These are phyloP conservation scores for Merops nubicus DNA, from an alignment of 2,113 vertebrate genomes.

Conservation along the genomic window DNA sequence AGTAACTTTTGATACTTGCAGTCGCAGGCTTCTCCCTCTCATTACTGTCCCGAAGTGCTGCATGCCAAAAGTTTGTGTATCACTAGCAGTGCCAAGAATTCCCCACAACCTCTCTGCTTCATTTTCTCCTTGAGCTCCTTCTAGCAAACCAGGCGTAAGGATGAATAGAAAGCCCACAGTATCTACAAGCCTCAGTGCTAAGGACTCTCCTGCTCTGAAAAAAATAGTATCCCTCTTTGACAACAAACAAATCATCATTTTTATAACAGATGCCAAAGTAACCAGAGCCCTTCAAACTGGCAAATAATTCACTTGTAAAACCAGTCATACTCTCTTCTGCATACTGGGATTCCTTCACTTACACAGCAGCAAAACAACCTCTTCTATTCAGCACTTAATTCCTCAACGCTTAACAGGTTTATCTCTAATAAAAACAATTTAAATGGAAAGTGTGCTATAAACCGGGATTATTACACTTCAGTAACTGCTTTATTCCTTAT, in stretches of 20 bases:
- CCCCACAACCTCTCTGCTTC: neutral
- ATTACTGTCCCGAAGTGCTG: neutral
- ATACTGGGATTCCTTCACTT: neutral
- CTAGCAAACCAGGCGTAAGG: neutral
- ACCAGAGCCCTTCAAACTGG: neutral
- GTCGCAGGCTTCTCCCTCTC: neutral
- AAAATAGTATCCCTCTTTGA: neutral
- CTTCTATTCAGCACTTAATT: constrained; percentile 37
- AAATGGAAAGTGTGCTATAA: constrained; percentile 63
- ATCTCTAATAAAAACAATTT: constrained; percentile 65
- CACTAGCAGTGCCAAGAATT: neutral
- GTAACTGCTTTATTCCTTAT: constrained; percentile 52
- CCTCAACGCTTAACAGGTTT: constrained; percentile 56
- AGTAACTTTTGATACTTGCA: neutral
- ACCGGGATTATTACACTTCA: constrained; percentile 54
- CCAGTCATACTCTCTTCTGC: neutral
- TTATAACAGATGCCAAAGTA: neutral
- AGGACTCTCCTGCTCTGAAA: neutral
- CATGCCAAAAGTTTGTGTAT: neutral
- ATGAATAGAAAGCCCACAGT: neutral
- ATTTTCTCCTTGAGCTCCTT: neutral
- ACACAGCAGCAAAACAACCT: neutral
- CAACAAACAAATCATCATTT: neutral
- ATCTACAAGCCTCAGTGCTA: neutral
- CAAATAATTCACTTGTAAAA: neutral